Base-by-base conservation (phyloP, 2,888 invertebrate genomes). In the Trisateles emortualis region DNA sequence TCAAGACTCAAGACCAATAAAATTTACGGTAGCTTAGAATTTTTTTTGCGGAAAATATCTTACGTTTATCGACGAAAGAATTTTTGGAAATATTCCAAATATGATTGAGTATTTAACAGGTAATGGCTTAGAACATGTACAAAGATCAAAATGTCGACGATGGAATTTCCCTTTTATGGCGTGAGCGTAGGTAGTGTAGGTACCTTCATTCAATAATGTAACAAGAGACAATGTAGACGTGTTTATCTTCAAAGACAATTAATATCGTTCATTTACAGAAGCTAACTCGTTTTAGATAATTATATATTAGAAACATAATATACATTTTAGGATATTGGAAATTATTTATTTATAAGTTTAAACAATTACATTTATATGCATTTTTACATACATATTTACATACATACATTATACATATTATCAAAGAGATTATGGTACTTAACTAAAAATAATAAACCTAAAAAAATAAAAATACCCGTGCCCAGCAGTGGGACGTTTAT, bases 1-100 rank as follows among this genome's bases (percentile, higher is more conserved):
- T 19, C n/a, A n/a, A n/a, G n/a, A n/a, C n/a, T 19, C 19, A 19
- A 5, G 3, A 19, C 3, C 19, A 19, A 11, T 11, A 5, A 32
- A 32, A 32, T 11, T 11, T n/a, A n/a, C n/a, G n/a, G n/a, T n/a
- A n/a, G n/a, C n/a, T n/a, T n/a, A n/a, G n/a, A n/a, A n/a, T n/a
- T n/a, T n/a, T n/a, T n/a, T 32, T 11, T 32, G 4, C 32, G 3
- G n/a, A 32, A 32, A 32, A 32, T 32, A 11, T 32, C 11, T 32
- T 11, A 5, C 32, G 11, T 32, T 44, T n/a, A 35, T 17, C 6
- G 19, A n/a, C 10, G 13, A 29, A 38, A 33, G 40, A 32, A 38
- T 45, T 46, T 46, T n/a, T n/a, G 41, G 22, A 36, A 24, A 52
- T 46, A 33, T 41, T 52, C 33, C 29, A 41, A 41, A 46, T 36